These are phyloP conservation scores for Zoanthus solanderi DNA, from an alignment of 92 coral and sea anemone species.

Conservation along the genomic window DNA sequence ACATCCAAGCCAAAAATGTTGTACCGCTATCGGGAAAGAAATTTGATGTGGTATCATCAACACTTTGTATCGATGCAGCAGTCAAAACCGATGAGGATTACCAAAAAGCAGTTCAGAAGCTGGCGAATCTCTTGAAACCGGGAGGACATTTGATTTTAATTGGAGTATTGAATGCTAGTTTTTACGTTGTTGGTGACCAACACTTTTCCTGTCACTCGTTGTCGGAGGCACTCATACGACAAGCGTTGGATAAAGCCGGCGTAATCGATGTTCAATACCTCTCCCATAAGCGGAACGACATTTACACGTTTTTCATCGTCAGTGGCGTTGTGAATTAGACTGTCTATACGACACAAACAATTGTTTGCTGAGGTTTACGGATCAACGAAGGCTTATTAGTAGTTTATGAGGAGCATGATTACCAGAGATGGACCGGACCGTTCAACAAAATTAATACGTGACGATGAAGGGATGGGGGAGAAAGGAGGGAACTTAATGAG, in stretches of 20 bases:
- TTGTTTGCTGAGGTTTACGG: no score
- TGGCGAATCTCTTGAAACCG: constrained; percentile 31
- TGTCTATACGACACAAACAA: no score
- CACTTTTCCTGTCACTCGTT: background rate
- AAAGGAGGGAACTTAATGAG: no score
- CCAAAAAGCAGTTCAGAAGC: constrained; percentile 26
- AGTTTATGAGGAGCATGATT: no score
- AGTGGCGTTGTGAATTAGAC: background rate
- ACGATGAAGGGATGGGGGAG: no score
- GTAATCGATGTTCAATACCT: background rate
- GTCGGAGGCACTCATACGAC: background rate
- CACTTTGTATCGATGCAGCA: background rate
- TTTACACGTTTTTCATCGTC: background rate
- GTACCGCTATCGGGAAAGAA: background rate
- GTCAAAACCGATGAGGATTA: background rate
- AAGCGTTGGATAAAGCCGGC: background rate
- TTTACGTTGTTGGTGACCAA: background rate
- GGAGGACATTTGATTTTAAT: constrained; percentile 30
- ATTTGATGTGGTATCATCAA: background rate
- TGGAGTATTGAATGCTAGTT: background rate
- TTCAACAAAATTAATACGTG: no score
- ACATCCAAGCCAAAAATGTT: constrained; percentile 2
- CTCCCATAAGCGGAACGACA: background rate
- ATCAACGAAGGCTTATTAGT: no score
- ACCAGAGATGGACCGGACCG: no score